A percentile compares a stretch with the other conserved stretches of the same genome.
Conservation (phyloP, 2,888 invertebrate genomes). For the Noctua comes region DNA sequence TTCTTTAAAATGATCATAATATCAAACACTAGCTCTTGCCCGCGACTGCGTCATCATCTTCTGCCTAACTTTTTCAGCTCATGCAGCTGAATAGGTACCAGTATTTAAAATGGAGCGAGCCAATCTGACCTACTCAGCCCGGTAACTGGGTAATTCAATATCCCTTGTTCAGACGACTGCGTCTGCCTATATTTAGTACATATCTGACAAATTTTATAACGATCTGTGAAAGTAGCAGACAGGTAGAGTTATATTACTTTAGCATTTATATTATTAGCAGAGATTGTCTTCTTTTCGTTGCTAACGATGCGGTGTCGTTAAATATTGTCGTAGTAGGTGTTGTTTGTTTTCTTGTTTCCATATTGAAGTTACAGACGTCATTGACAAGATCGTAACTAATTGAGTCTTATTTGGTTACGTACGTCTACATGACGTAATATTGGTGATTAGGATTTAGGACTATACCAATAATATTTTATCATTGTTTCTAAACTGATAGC, state of each 20-base stretch:
- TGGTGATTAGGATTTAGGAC: not conserved
- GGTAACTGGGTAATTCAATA: not conserved
- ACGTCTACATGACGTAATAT: not conserved
- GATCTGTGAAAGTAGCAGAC: not conserved
- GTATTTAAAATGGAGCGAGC: not conserved
- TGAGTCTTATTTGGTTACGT: not conserved
- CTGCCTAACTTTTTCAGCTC: not conserved
- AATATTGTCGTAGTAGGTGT: not conserved
- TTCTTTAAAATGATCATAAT: not conserved
- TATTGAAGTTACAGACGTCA: not conserved
- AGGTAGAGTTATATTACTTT: not conserved
- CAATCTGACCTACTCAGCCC: not conserved
- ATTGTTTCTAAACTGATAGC: slow-evolving; percentile 3
- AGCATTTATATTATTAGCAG: not conserved
- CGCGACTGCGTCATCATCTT: too few species aligned
- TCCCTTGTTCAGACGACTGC: not conserved
- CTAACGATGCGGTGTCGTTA: not conserved
- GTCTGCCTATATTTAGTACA: not conserved
- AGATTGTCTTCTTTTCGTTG: not conserved
- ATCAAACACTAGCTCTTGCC: not conserved
- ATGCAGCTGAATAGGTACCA: not conserved
- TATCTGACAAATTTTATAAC: not conserved
- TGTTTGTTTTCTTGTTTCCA: not conserved
- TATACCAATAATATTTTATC: not conserved
- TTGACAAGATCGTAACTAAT: not conserved